Evolutionary conservation across 2,113 vertebrate species (phyloP).

Genomic region (Myocastor coypus): DNA sequence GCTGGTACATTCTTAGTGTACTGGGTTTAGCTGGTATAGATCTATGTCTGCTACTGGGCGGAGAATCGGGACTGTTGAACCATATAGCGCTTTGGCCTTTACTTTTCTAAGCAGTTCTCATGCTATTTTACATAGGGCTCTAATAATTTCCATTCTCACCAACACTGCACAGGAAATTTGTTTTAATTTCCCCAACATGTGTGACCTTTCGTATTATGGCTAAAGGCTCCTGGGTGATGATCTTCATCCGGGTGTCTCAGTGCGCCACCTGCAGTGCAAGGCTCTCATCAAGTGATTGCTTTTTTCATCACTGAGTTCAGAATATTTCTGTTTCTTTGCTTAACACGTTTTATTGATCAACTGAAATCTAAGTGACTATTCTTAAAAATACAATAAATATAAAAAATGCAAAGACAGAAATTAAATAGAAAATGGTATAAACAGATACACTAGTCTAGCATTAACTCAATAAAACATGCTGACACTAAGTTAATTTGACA

Average conservation of each 20-base stretch:
- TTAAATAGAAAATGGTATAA: neutral
- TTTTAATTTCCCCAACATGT: neutral
- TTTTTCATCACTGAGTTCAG: neutral
- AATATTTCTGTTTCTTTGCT: neutral
- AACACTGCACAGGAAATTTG: neutral
- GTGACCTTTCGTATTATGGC: neutral
- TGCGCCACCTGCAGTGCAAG: neutral
- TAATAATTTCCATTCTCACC: neutral
- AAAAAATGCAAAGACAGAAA: neutral
- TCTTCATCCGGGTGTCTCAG: neutral
- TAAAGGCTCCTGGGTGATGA: neutral
- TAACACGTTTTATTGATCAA: neutral
- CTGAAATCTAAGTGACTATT: neutral
- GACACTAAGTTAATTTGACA: neutral
- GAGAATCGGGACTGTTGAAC: neutral
- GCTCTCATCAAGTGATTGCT: neutral
- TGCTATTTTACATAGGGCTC: neutral
- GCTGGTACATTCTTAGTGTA: neutral
- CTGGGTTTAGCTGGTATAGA: neutral
- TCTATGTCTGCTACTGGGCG: too few relatives aligned
- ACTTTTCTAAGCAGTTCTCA: neutral
- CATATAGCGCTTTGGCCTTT: neutral
- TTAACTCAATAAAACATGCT: neutral
- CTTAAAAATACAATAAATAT: neutral
- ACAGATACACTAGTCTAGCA: neutral